phyloP scores from a whole-genome alignment of 1,140 invertebrate species.

The Lasioglossum baleicum region DNA sequence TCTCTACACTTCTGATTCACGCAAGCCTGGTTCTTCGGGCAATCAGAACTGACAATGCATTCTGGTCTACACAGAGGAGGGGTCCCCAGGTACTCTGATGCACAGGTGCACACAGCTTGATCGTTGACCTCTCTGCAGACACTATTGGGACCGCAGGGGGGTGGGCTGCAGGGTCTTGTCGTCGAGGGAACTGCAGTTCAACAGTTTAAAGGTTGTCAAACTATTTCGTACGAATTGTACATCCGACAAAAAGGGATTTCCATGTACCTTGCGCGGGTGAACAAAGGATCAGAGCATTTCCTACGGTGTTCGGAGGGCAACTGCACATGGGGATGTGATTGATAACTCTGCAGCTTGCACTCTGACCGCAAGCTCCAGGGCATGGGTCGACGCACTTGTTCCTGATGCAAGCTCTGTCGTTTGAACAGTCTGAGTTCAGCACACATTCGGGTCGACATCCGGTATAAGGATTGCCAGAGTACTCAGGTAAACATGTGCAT shows the following conservation, averaged over 20 bases:
- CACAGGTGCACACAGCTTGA: slow-evolving; percentile 85
- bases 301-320: slow-evolving; percentile 83
- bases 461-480: slow-evolving; percentile 81
- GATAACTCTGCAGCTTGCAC: slow-evolving; percentile 84
- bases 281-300: slow-evolving; percentile 84
- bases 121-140: slow-evolving; percentile 83
- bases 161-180: slow-evolving; percentile 54
- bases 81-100: slow-evolving; percentile 83
- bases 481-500: slow-evolving; percentile 86
- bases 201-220: not conserved
- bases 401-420: slow-evolving; percentile 88
- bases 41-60: slow-evolving; percentile 85
- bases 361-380: slow-evolving; percentile 84
- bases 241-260: no score
- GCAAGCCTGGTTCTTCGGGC: slow-evolving; percentile 83
- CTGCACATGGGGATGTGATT: slow-evolving; percentile 87
- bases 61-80: slow-evolving; percentile 85
- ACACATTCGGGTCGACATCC: slow-evolving; percentile 88
- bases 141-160: slow-evolving; percentile 84
- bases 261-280: slow-evolving; percentile 71
- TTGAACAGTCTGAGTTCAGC: slow-evolving; percentile 90
- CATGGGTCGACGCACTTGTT: slow-evolving; percentile 92
- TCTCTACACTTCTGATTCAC: slow-evolving; percentile 85
- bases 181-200: slow-evolving; percentile 58
- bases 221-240: not conserved